These are phyloP conservation scores for Taurulus bubalis DNA, from an alignment of 2,113 vertebrate genomes.

Conservation along the genomic window DNA sequence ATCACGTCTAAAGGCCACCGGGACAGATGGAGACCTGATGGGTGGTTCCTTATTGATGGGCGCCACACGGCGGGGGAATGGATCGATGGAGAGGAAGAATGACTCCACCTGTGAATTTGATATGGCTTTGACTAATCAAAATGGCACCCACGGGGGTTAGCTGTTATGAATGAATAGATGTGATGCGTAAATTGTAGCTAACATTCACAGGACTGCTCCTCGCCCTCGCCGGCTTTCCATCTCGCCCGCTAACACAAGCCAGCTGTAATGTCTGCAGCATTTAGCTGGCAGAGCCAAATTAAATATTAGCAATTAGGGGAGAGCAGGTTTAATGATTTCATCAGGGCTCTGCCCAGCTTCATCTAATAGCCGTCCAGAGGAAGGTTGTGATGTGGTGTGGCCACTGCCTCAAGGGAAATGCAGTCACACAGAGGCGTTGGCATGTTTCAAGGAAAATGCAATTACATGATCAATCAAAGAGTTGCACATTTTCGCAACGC, in stretches of 20 bases:
- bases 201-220: constrained; percentile 16
- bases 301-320: constrained; percentile 62
- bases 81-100: constrained; percentile 59
- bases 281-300: constrained; percentile 47
- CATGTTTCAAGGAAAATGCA: constrained; percentile 12
- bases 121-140: constrained; percentile 41
- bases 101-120: constrained; percentile 26
- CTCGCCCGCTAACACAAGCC: not conserved
- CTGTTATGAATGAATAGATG: constrained; percentile 19
- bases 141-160: not conserved
- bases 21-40: constrained; percentile 62
- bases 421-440: not conserved
- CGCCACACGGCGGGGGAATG: constrained; percentile 13
- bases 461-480: constrained; percentile 8
- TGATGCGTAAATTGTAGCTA: constrained; percentile 20
- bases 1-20: constrained; percentile 39
- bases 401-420: constrained; percentile 11
- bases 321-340: constrained; percentile 62
- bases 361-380: constrained; percentile 28
- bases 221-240: not conserved
- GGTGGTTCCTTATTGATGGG: constrained; percentile 63
- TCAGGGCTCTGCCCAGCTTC: constrained; percentile 30
- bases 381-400: constrained; percentile 12
- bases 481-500: too few relatives aligned
- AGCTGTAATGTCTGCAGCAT: constrained; percentile 32